Conservation (phyloP, 2,888 invertebrate species). For the Ophion slaviceki region DNA sequence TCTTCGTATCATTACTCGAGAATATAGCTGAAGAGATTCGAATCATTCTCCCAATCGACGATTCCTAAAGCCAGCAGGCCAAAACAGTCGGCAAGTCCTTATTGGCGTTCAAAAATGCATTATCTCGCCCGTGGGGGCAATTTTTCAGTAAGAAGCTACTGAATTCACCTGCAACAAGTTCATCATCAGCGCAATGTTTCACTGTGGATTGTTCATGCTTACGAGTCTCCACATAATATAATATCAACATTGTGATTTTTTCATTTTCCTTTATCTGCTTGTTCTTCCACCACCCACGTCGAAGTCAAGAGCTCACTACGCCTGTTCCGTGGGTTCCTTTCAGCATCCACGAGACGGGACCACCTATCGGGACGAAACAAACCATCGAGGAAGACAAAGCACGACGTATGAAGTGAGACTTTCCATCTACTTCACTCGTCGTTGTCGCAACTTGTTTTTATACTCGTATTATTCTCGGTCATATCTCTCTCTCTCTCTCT, state of each 20-base stretch:
- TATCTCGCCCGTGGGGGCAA: too few relatives aligned
- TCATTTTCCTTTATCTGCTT: conserved; percentile 12
- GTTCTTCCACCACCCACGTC: conserved; percentile 53
- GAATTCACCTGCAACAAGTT: too few relatives aligned
- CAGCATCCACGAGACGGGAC: conserved; percentile 55
- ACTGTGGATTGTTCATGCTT: too few relatives aligned
- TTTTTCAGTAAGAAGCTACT: too few relatives aligned
- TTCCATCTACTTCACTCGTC: conserved; percentile 64
- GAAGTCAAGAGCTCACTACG: conserved; percentile 45
- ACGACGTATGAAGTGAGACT: conserved; percentile 50
- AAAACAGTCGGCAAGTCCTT: too few relatives aligned
- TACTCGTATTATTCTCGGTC: conserved; percentile 44
- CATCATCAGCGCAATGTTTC: too few relatives aligned
- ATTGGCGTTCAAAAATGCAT: too few relatives aligned
- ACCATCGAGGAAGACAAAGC: conserved; percentile 19
- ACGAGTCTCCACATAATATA: neutral
- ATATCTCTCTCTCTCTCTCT: neutral
- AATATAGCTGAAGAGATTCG: too few relatives aligned
- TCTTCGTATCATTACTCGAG: too few relatives aligned
- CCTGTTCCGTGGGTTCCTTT: conserved; percentile 47
- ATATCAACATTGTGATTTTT: conserved; percentile 24
- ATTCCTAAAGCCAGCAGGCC: too few relatives aligned
- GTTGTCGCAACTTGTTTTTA: conserved; percentile 50
- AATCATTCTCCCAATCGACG: too few relatives aligned
- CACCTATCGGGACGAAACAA: conserved; percentile 48